These are phyloP conservation scores for Micropterix aruncella DNA, from an alignment of 2,888 invertebrate genomes.

Conservation along the genomic window DNA sequence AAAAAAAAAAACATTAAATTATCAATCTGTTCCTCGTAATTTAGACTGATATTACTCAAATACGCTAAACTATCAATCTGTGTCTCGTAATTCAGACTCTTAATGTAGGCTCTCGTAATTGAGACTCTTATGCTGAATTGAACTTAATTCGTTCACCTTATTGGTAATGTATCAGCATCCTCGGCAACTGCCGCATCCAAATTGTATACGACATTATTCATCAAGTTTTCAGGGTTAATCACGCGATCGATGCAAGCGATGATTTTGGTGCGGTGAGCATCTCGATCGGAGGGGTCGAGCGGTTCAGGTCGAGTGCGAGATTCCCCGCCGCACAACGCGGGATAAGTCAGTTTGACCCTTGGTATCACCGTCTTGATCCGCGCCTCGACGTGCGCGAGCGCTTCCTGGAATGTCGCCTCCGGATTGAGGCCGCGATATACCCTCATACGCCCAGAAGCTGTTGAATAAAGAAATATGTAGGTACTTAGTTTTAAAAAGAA, in stretches of 20 bases:
- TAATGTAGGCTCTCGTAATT: conserved; percentile 11
- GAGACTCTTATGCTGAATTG: conserved; percentile 12
- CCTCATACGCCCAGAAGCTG: background rate
- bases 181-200: conserved; percentile 37
- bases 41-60: no score
- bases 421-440: background rate
- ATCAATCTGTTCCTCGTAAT: no score
- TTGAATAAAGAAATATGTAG: no score
- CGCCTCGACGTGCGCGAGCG: conserved; percentile 41
- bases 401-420: conserved; percentile 23
- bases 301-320: conserved; percentile 42
- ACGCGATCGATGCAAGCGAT: conserved; percentile 53
- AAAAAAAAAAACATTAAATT: no score
- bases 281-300: conserved; percentile 36
- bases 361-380: conserved; percentile 46
- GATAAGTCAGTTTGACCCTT: conserved; percentile 63
- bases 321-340: conserved; percentile 51
- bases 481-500: no score
- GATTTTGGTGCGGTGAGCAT: conserved; percentile 34
- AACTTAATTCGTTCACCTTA: no score
- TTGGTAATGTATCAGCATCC: no score
- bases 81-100: no score
- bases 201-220: conserved; percentile 55
- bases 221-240: conserved; percentile 41
- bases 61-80: no score